Conservation (phyloP, 2,888 invertebrate species). For the Leucozona laternaria region DNA sequence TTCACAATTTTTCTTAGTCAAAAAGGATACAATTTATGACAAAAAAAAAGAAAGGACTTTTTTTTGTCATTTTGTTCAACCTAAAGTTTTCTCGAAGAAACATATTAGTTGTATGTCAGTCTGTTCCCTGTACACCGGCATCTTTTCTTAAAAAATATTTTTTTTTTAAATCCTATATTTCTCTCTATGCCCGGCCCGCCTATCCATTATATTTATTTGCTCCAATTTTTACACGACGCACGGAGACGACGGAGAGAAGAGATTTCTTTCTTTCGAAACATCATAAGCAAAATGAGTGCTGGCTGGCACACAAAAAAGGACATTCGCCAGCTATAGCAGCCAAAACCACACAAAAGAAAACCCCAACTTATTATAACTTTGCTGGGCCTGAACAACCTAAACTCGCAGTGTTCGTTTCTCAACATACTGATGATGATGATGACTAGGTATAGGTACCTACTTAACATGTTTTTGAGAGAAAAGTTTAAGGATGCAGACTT, state of each 20-base stretch:
- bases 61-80: constrained; percentile 14
- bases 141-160: not conserved
- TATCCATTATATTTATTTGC: not conserved
- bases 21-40: constrained; percentile 19
- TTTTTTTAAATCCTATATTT: not conserved
- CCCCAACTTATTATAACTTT: constrained; percentile 14
- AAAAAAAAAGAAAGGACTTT: constrained; percentile 15
- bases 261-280: not conserved
- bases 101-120: constrained; percentile 47
- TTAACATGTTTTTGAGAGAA: not conserved
- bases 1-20: constrained; percentile 10
- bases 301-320: constrained; percentile 5
- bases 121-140: constrained; percentile 22
- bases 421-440: not conserved
- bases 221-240: constrained; percentile 6
- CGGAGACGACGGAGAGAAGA: not conserved
- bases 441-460: not conserved
- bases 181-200: not conserved
- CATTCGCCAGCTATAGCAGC: not conserved
- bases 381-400: constrained; percentile 20
- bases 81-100: constrained; percentile 48
- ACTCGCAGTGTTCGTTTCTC: not conserved
- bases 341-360: constrained; percentile 29
- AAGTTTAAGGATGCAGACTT: constrained; percentile 7
- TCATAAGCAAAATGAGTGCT: constrained; percentile 6